Base-by-base conservation (phyloP, 2,113 vertebrate species). In the Syngnathoides biaculeatus region DNA sequence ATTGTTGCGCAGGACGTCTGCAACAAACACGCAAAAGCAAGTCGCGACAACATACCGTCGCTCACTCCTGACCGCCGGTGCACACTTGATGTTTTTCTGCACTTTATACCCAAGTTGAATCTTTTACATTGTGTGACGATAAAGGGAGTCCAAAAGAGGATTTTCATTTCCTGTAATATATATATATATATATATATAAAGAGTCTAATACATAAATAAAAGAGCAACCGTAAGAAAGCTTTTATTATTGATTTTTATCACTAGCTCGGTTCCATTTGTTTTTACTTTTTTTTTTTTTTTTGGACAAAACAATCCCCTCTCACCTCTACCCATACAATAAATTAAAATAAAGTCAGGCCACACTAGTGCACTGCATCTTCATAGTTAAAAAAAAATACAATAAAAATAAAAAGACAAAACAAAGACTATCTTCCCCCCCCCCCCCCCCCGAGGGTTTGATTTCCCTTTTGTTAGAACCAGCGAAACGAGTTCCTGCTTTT, bases 401-500 rank as follows among this genome's bases (percentile, higher is more conserved):
- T n/a, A n/a, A n/a, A n/a, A n/a, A n/a, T n/a, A n/a, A n/a, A n/a
- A 74, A 66, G 78, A 67, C 68, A 76, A 66, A 30, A 79, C 74
- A 83, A 77, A 83, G 71, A 85, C 79, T 87, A 84, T n/a, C n/a
- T n/a, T n/a, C n/a, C n/a, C n/a, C n/a, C n/a, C n/a, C n/a, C n/a
- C n/a, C n/a, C n/a, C n/a, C 80, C 75, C 71, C 64, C 42, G 3
- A 27, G 84, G 83, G 89, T 91, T 90, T 88, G 71, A 91, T 91
- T 90, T 91, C 90, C 83, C 84, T 87, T 89, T 74, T 85, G 82
- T 78, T 69, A 89, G 75, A 93, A 93, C 92, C 87, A 80, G 90
- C 73, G 72, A 77, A 92, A 92, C 92, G 0, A 79, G 92, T 93
- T 93, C 59, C 69, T 73, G 61, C 72, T 83, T 81, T 70, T 38